Evolutionary conservation across 2,113 vertebrate species (phyloP), one percentile per base, ranked within the genome.

Genomic region (Cephalopholis sonnerati): DNA sequence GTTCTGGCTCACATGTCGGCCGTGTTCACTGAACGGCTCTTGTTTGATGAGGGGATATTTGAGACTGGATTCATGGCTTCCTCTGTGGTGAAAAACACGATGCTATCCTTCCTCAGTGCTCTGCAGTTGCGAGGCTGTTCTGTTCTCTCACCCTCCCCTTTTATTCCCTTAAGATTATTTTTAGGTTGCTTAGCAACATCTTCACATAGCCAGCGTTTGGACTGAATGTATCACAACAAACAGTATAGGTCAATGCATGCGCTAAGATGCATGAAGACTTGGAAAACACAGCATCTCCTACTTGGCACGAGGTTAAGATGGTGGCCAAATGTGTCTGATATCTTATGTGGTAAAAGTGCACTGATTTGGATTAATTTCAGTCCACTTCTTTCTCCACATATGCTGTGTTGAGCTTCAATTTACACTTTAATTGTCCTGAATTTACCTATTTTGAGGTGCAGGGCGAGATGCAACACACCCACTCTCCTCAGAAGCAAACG

Each of bases 131-230:
- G 4, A 72, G 57, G 62, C 83, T 81, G 59, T 78, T 90, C 78
- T 74, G 48, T 86, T 91, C 67, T 85, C 74, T 79, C 73, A 67
- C 66, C 75, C 68, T 84, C 75, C 75, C 75, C 75, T 82, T 86
- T 87, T 75, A 76, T 84, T 46, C 82, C 75, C 63, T 55, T 65
- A 86, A 83, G 86, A 93, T 92, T 94, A 95, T 93, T 95, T 95
- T 94, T 92, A 95, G 90, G 92, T 95, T 95, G 93, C 94, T 88
- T 92, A 90, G 95, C 94, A 95, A 95, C 94, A 89, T 94, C 76
- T 84, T 88, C 82, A 82, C 82, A 83, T 83, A 61, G 77, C 70
- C 65, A 29, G 58, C 80, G 79, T 78, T 91, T 90, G 73, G 59
- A 68, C 70, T 67, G 80, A 82, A 44, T 83, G 83, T 63, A 84